Evolutionary conservation across 2,888 invertebrate genomes (phyloP), one percentile per base, ranked within the genome.

Genomic region (Drosophila koepferae): DNA sequence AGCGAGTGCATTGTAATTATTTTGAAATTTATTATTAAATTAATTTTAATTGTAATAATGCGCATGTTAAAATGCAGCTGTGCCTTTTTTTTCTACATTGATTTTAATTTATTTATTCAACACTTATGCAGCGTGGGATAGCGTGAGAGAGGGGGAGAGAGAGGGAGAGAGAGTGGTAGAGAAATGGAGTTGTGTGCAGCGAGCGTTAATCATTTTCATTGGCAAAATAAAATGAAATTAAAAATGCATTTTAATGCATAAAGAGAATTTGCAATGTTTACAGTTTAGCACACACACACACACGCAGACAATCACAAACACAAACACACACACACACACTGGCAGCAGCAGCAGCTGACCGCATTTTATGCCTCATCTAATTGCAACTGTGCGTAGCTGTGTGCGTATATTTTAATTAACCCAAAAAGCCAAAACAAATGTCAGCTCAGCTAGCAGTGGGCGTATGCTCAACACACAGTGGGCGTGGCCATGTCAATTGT

Each of bases 1-100:
- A 86, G 82, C 84, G 81, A 83, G 90, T 91, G 80, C 78, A 84
- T 90, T 91, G 90, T 82, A 91, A 90, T 90, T 91, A 90, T 91
- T 90, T 91, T 82, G 79, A 80, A 91, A 90, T 90, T 90, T 90
- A 90, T 91, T 91, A 91, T 90, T 91, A 90, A 90, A 90, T 90
- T 90, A 89, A 91, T 90, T 90, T 91, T 91, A 91, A 91, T 90
- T 91, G 87, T 86, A 89, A 83, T 90, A 90, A 91, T 91, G 80
- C 69, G 78, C 81, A 78, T 89, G 78, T 82, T 82, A 78, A 85
- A 83, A 85, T 83, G 77, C 56, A 63, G 58, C 43, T 55, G 40
- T 28, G 23, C 23, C 20, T 20, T 20, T 44, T 12, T 20, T 90
- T 58, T 67, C 70, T 82, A 70, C 80, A 86, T 86, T 81, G 87